Conservation (phyloP, 2,113 vertebrate species). For the Microtus montanus region DNA sequence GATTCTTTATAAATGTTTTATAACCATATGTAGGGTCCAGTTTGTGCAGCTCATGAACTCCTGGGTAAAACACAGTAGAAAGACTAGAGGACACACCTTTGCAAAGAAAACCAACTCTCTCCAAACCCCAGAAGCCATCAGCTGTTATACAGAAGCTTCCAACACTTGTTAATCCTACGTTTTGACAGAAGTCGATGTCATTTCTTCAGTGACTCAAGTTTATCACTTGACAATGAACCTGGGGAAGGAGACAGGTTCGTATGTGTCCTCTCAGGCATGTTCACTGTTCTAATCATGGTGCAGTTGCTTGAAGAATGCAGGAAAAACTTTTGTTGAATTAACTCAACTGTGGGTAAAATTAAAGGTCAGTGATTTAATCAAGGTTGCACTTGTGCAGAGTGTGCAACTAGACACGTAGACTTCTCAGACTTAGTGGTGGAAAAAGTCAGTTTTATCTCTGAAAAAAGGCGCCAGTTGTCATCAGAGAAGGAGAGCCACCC, state of each 20-base stretch:
- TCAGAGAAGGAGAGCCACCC: constrained; percentile 30
- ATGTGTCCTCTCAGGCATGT: neutral
- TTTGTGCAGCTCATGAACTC: neutral
- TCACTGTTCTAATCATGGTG: neutral
- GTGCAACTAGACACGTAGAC: neutral
- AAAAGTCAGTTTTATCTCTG: constrained; percentile 62
- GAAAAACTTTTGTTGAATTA: neutral
- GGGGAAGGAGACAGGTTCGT: neutral
- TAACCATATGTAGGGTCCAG: neutral
- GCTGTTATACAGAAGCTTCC: neutral
- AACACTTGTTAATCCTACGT: neutral
- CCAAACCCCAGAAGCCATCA: neutral
- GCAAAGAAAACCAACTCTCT: neutral
- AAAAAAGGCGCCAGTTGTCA: constrained; percentile 21
- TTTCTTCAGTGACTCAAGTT: neutral
- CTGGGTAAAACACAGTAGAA: neutral
- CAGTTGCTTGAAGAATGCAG: neutral
- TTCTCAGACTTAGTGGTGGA: neutral
- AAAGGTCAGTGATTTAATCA: neutral
- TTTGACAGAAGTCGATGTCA: neutral
- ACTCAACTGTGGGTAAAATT: constrained; percentile 42
- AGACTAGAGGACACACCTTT: neutral
- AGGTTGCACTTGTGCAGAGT: neutral
- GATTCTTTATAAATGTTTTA: too few relatives aligned
- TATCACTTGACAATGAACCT: neutral